Conservation (phyloP, 2,888 invertebrate species). For the Pseudoips prasinana region DNA sequence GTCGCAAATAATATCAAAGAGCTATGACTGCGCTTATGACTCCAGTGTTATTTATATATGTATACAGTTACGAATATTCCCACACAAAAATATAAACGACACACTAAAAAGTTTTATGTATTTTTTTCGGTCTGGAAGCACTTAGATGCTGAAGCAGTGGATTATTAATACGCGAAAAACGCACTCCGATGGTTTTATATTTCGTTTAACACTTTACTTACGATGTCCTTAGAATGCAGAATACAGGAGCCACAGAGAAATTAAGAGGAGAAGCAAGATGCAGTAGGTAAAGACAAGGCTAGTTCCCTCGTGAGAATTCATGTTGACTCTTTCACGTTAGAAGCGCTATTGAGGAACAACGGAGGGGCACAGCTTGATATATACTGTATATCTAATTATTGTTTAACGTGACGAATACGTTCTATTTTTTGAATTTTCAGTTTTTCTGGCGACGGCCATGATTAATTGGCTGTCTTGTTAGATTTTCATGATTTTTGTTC, state of each 20-base stretch:
- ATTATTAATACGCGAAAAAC: no score
- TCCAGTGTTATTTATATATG: no score
- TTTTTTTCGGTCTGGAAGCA: no score
- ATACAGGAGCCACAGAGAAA: conserved; percentile 85
- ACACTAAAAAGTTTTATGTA: no score
- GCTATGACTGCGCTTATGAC: no score
- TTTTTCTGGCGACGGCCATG: conserved; percentile 47
- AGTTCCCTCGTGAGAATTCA: conserved; percentile 76
- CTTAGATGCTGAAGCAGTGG: no score
- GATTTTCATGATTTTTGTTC: background rate
- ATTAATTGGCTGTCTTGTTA: conserved; percentile 61
- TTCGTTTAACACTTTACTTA: conserved; percentile 36
- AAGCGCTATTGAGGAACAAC: conserved; percentile 55
- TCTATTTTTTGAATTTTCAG: conserved; percentile 63
- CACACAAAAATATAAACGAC: no score
- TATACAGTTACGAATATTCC: no score
- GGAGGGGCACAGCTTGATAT: conserved; percentile 47
- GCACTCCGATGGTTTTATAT: no score
- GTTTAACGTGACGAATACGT: conserved; percentile 47
- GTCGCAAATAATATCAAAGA: no score
- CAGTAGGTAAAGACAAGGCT: conserved; percentile 86
- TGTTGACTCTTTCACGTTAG: conserved; percentile 47
- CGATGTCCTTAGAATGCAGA: conserved; percentile 76
- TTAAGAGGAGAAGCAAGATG: conserved; percentile 83
- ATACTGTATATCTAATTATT: conserved; percentile 39